A percentile compares a stretch with the other conserved stretches of the same genome.
Evolutionary conservation across 1,140 invertebrate species (phyloP).

Genomic region (Coenobita brevimanus): DNA sequence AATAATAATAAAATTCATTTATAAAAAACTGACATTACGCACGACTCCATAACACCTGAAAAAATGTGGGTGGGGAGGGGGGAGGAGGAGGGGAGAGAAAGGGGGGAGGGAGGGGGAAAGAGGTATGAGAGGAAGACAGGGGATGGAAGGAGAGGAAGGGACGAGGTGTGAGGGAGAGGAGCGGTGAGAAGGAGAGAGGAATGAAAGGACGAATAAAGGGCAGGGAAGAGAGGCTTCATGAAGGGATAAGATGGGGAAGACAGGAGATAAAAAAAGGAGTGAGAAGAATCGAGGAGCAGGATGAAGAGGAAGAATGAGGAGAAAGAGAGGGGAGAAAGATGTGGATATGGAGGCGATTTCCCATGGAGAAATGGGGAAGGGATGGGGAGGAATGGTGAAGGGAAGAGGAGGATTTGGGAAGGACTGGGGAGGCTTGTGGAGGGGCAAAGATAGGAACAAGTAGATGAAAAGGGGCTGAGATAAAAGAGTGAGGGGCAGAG

Average conservation of each 20-base stretch:
- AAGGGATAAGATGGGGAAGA: too few relatives aligned
- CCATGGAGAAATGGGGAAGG: too few relatives aligned
- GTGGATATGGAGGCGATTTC: too few relatives aligned
- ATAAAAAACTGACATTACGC: background rate
- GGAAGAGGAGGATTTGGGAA: background rate
- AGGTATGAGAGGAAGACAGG: background rate
- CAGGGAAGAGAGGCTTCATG: background rate
- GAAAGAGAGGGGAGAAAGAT: background rate
- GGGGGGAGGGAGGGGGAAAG: slow-evolving; percentile 7
- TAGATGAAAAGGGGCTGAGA: background rate
- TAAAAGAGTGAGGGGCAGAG: background rate
- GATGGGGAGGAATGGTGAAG: background rate
- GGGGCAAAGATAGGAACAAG: background rate
- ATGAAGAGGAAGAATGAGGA: background rate
- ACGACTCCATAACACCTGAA: background rate
- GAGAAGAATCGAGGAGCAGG: too few relatives aligned
- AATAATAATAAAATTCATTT: background rate
- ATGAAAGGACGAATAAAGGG: background rate
- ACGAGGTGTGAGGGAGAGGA: background rate
- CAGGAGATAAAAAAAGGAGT: background rate
- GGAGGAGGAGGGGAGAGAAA: background rate
- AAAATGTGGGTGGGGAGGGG: background rate
- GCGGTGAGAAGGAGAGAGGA: background rate
- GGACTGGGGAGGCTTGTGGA: too few relatives aligned
- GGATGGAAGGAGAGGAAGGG: background rate